Percentiles rank a stretch among this genome's conserved stretches.
phyloP scores from a whole-genome alignment of 2,797 vertebrate species.

The Darevskia mixta region DNA sequence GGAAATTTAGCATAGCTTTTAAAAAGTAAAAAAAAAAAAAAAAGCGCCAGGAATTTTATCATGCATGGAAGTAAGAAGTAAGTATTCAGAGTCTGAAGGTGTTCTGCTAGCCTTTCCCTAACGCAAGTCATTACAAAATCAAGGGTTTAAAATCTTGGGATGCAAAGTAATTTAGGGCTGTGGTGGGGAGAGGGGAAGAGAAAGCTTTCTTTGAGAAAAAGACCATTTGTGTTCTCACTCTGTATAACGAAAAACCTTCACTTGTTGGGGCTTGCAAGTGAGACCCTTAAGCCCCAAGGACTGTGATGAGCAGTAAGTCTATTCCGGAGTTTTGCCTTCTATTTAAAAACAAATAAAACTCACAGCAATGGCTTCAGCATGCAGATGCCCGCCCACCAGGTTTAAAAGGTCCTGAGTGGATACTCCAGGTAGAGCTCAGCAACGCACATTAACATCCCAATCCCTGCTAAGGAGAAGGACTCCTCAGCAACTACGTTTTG shows the following conservation, averaged over 20 bases:
- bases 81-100: too few relatives aligned
- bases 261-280: neutral
- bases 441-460: neutral
- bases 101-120: neutral
- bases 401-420: neutral
- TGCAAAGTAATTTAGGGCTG: neutral
- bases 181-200: too few relatives aligned
- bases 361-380: neutral
- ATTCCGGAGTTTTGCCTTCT: neutral
- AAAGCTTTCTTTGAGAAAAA: neutral
- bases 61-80: too few relatives aligned
- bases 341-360: neutral
- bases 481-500: too few relatives aligned
- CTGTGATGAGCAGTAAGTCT: neutral
- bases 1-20: neutral
- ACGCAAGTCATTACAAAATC: neutral
- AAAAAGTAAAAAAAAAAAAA: neutral
- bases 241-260: neutral
- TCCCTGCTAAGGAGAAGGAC: neutral
- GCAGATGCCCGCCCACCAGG: too few relatives aligned
- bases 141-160: neutral
- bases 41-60: neutral
- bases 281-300: neutral
- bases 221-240: neutral
- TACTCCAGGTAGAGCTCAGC: rapidly evolving